Evolutionary conservation across 2,113 vertebrate genomes (phyloP), one percentile per base, ranked within the genome.

Genomic region (Rhinoptilus africanus): DNA sequence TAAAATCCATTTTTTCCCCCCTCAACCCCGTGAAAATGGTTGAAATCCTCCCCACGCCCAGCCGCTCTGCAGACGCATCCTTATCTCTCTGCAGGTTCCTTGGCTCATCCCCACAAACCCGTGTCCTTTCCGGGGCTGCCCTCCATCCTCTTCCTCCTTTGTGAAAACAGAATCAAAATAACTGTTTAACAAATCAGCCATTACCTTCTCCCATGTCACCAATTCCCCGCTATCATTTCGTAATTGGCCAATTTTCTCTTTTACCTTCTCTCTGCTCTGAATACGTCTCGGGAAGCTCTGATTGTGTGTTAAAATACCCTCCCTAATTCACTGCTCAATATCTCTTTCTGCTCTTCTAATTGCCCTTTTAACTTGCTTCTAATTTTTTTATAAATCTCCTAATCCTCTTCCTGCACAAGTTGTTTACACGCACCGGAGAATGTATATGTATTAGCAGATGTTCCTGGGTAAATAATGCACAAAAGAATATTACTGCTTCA

Each of bases 171-270:
- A 96, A 94, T 97, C 93, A 76, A 94, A 97, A 92, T 78, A 95
- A 95, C 95, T 93, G 95, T 94, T 95, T 91, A 94, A 94, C 93
- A 89, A 95, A 79, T 96, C 95, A 92, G 93, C 97, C 89, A 84
- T 96, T 89, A 95, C 95, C 95, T 97, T 92, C 89, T 92, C 97
- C 97, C 91, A 72, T 95, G 96, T 97, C 96, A 97, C 96, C 97
- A 92, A 85, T 95, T 96, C 96, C 92, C 94, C 10, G 43, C 90
- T 85, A 96, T 98, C 97, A 97, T 95, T 96, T 93, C 50, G 41
- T 97, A 97, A 98, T 96, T 94, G 97, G 95, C 97, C 97, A 97
- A 97, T 98, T 98, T 98, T 97, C 97, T 95, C 94, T 97, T 97
- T 98, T 97, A 96, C 96, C 92, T 98, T 97, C 97, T 97, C 96